Percentiles rank a stretch among this genome's conserved stretches.
phyloP scores from a whole-genome alignment of 2,797 vertebrate species.

The Apogon talboti region DNA sequence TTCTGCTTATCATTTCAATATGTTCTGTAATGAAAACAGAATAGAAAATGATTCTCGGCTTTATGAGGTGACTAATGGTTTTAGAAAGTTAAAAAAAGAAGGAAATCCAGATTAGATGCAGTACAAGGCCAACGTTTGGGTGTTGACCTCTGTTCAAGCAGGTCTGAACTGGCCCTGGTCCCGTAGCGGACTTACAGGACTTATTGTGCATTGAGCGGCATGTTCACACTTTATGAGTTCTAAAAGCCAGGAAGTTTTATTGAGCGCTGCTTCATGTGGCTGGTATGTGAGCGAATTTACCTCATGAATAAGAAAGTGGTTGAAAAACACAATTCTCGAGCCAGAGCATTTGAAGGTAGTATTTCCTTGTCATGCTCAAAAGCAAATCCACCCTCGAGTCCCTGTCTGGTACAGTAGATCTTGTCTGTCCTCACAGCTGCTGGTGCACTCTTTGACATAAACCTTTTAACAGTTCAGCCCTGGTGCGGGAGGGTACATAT shows the following conservation, averaged over 20 bases:
- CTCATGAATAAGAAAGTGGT: conserved; percentile 34
- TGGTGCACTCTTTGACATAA: conserved; percentile 1
- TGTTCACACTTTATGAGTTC: conserved; percentile 69
- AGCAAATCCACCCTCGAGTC: conserved; percentile 1
- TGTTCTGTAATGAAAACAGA: conserved; percentile 57
- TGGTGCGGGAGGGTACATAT: background rate
- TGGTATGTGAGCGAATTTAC: conserved; percentile 59
- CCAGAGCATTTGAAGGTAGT: conserved; percentile 45
- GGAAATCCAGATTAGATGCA: conserved; percentile 47
- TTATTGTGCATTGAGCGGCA: conserved; percentile 55
- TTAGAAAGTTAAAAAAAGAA: conserved; percentile 37
- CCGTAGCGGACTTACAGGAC: conserved; percentile 22
- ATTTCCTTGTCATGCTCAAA: conserved; percentile 45
- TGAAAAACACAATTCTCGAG: conserved; percentile 20
- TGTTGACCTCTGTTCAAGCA: conserved; percentile 38
- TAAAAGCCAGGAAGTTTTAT: conserved; percentile 58
- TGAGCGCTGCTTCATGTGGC: conserved; percentile 46
- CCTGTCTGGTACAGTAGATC: conserved; percentile 17
- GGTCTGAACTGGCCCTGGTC: conserved; percentile 31
- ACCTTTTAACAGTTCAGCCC: conserved; percentile 1
- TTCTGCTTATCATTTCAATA: conserved; percentile 64
- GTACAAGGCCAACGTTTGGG: conserved; percentile 13
- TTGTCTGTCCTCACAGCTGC: conserved; percentile 18
- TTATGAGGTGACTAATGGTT: conserved; percentile 63
- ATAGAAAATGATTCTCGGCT: conserved; percentile 36